phyloP scores from a whole-genome alignment of 2,113 vertebrate genomes.

The Nothobranchius kuhntae region DNA sequence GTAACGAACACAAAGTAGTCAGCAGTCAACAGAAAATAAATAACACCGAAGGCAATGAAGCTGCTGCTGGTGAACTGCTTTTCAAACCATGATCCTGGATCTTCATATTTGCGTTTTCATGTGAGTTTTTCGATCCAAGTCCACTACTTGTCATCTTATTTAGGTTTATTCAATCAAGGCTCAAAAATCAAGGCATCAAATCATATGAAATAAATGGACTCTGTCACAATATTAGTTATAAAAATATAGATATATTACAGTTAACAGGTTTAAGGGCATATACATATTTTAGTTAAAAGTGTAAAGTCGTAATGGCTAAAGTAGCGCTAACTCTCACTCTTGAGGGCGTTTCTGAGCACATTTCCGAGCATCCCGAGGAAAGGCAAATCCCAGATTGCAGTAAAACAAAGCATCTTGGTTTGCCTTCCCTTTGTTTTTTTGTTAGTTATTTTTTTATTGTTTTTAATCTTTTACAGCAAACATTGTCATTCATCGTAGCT shows the following conservation, averaged over 20 bases:
- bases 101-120: conserved; percentile 18
- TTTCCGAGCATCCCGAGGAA: conserved; percentile 36
- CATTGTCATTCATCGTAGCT: conserved; percentile 71
- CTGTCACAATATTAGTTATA: conserved; percentile 77
- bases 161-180: conserved; percentile 34
- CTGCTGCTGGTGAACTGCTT: conserved; percentile 62
- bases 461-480: conserved; percentile 61
- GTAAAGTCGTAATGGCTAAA: conserved; percentile 55
- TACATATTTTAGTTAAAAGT: conserved; percentile 70
- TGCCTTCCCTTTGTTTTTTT: conserved; percentile 47
- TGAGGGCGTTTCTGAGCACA: conserved; percentile 38
- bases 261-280: conserved; percentile 70
- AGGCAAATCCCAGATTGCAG: conserved; percentile 56
- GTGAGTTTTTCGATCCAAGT: conserved; percentile 23
- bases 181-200: conserved; percentile 63
- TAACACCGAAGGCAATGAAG: conserved; percentile 31
- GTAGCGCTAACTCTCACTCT: conserved; percentile 57
- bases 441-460: not conserved
- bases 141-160: conserved; percentile 19
- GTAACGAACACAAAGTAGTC: conserved; percentile 11
- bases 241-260: conserved; percentile 83
- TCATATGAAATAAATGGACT: conserved; percentile 67
- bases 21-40: conserved; percentile 30
- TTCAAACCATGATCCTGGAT: conserved; percentile 20
- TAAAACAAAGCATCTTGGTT: conserved; percentile 39